phyloP scores from a whole-genome alignment of 2,888 invertebrate species.

The Chirona hameri region DNA sequence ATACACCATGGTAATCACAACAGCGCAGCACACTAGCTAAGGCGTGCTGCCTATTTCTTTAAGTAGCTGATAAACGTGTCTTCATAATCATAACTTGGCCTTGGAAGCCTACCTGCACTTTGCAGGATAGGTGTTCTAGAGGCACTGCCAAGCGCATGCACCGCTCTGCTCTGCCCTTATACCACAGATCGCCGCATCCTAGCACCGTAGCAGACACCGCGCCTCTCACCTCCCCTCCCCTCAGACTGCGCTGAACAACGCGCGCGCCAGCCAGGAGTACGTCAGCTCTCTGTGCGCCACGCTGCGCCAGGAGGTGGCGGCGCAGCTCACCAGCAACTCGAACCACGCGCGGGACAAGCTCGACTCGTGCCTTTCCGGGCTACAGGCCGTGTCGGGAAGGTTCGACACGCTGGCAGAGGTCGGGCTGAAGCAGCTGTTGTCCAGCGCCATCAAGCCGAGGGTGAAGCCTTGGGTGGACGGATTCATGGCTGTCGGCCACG shows the following conservation, averaged over 20 bases:
- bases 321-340: conserved; percentile 40
- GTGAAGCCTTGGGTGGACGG: conserved; percentile 78
- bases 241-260: conserved; percentile 81
- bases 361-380: conserved; percentile 64
- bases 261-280: conserved; percentile 86
- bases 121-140: too few relatives aligned
- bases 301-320: conserved; percentile 63
- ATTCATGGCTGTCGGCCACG: conserved; percentile 71
- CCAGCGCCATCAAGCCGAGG: conserved; percentile 76
- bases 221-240: conserved; percentile 41
- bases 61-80: too few relatives aligned
- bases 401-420: conserved; percentile 67
- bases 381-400: conserved; percentile 55
- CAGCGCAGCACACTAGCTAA: too few relatives aligned
- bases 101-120: too few relatives aligned
- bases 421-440: conserved; percentile 73
- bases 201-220: too few relatives aligned
- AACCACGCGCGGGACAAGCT: conserved; percentile 65
- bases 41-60: too few relatives aligned
- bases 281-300: conserved; percentile 77
- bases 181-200: too few relatives aligned
- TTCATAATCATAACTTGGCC: too few relatives aligned
- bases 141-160: too few relatives aligned
- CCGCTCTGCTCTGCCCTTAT: too few relatives aligned
- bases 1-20: too few relatives aligned